A percentile compares a stretch with the other conserved stretches of the same genome.
Evolutionary conservation across 92 coral and sea anemone genomes (phyloP).

Genomic region (Zoanthus solanderi): DNA sequence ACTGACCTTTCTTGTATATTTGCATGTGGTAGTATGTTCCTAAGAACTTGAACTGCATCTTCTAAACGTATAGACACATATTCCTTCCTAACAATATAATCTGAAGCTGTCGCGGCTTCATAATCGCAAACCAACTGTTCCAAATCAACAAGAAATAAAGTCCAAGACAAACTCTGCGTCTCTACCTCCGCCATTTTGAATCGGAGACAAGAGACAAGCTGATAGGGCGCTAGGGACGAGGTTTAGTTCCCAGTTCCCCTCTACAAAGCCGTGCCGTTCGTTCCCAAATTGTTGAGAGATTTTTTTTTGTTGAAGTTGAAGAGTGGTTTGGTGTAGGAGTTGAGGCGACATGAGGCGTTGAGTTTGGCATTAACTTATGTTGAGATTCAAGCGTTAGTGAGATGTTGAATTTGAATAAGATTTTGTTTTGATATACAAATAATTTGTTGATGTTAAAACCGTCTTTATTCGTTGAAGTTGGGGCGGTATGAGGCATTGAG

Average conservation of each 20-base stretch:
- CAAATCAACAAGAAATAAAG: background rate
- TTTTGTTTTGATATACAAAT: no score
- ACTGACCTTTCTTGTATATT: background rate
- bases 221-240: conserved; percentile 1
- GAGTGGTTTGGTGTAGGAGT: no score
- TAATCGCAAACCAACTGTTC: background rate
- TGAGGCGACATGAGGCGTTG: no score
- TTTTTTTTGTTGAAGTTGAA: background rate
- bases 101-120: conserved; percentile 7
- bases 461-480: background rate
- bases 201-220: conserved; percentile 3
- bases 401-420: no score
- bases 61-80: conserved; percentile 32
- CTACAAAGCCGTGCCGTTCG: background rate
- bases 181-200: background rate
- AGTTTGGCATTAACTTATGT: no score
- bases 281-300: no score
- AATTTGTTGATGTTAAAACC: no score
- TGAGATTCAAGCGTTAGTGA: no score
- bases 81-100: conserved; percentile 28
- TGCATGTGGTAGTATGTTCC: conserved; percentile 41
- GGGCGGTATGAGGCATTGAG: background rate
- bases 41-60: conserved; percentile 53
- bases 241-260: conserved; percentile 3
- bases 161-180: background rate